Base-by-base conservation (phyloP, 2,113 vertebrate genomes). In the Gavialis gangeticus region DNA sequence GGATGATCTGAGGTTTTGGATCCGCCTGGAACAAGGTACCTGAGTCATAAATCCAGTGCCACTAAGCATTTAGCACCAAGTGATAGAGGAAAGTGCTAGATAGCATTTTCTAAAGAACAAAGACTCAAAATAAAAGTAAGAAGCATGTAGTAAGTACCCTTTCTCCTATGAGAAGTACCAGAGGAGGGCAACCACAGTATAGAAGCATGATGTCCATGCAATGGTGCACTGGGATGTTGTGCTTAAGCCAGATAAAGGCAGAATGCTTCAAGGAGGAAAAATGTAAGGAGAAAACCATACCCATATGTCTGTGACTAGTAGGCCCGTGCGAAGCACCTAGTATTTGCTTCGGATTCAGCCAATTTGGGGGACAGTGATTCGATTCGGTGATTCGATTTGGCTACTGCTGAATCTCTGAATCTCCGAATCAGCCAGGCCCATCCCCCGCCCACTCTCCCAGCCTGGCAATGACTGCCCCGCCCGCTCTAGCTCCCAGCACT, bases 31-130 rank as follows among this genome's bases (percentile, higher is more conserved):
- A 46, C 46, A 46, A 46, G 8, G 46, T 46, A 46, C 46, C 46
- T 9, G 46, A 9, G 46, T 46, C 46, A 46, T 46, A 46, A 46
- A 46, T 46, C 46, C 46, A 46, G 46, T 46, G 46, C 46, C 46
- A 46, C 7, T 46, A 46, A 46, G 46, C 46, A 46, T 46, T 46
- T 46, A 46, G 46, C 4, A 7, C 73, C 67, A 92, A 95, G 80
- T 30, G 84, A 89, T 75, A 12, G 67, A 77, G 91, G 62, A 89
- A 56, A 60, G 90, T 96, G 93, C 30, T 60, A 78, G 63, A 25
- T 75, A 96, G 63, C 64, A 58, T 28, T 93, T 79, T 46, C 46
- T 14, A 10, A 69, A 75, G 89, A 91, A 56, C 30, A 83, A 3
- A 21, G n/a, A 89, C 64, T 80, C 19, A 71, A 4, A 59, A 75